Evolutionary conservation across 2,888 invertebrate genomes (phyloP), one percentile per base, ranked within the genome.

Genomic region (Apoda limacodes): DNA sequence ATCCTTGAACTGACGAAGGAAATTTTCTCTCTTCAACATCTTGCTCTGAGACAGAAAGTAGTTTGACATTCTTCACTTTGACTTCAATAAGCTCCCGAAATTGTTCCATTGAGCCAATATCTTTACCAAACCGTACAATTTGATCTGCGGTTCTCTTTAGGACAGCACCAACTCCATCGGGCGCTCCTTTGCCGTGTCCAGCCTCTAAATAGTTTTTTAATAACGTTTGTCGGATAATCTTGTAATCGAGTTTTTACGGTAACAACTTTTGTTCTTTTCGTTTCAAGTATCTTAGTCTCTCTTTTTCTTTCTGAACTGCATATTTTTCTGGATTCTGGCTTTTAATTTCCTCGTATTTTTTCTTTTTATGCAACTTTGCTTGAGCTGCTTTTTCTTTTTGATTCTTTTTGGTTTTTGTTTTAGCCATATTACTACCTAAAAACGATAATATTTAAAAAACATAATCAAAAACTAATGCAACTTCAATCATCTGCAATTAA

Each of bases 111-210:
- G 24, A 22, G 15, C 28, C 35, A 24, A 37, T 33, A 13, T 34
- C 37, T 4, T 20, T 23, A 13, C 33, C 34, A 26, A 26, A 17
- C 7, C 12, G 23, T 9, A 34, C 34, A 7, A 32, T 12, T 21
- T 34, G 15, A 25, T 32, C 33, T 13, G 30, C 39, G 9, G 42
- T 39, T 23, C 42, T 25, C 21, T 44, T 44, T 3, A 39, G 13
- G 5, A 32, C 33, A 1, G 40, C 44, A 2, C 44, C 37, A 27
- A 42, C 37, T 11, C 40, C 39, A 38, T 42, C 45, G 3, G 44
- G 42, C 5, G 42, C 39, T 12, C 42, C 39, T 27, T 45, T 42
- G 3, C 42, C 39, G 10, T 42, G 40, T 15, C 44, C 40, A 4
- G 31, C 25, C 17, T 44, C 40, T 22, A 19, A 32, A 32, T 41